phyloP scores from a whole-genome alignment of 2,888 invertebrate genomes.

The Drosophila fulvimacula region DNA sequence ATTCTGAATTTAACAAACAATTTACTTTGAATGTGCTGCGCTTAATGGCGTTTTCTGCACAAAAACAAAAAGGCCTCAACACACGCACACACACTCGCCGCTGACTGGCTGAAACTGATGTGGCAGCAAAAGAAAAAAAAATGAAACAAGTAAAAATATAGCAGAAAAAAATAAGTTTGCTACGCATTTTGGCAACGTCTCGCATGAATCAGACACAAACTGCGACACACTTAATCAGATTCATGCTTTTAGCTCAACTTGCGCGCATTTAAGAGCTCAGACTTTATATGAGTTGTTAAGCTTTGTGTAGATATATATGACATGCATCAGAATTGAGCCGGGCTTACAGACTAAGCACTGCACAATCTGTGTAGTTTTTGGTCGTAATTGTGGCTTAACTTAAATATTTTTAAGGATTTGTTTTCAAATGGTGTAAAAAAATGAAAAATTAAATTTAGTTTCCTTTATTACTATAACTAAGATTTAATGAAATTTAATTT shows the following conservation, averaged over 20 bases:
- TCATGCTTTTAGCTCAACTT: slow-evolving; percentile 36
- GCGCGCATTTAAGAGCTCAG: slow-evolving; percentile 27
- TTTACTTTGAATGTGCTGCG: slow-evolving; percentile 75
- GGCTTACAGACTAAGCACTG: not conserved
- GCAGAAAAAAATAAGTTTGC: slow-evolving; percentile 14
- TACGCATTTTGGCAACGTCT: slow-evolving; percentile 48
- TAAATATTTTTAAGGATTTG: not conserved
- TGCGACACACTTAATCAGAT: slow-evolving; percentile 57
- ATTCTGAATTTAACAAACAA: slow-evolving; percentile 80
- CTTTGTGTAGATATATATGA: not conserved
- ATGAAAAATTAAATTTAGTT: not conserved
- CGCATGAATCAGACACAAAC: slow-evolving; percentile 25
- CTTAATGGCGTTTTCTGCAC: slow-evolving; percentile 69
- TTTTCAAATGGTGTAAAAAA: not conserved
- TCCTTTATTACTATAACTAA: too few species aligned
- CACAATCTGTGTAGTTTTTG: not conserved
- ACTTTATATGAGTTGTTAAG: slow-evolving; percentile 14
- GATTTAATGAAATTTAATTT: too few species aligned
- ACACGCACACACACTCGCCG: slow-evolving; percentile 9
- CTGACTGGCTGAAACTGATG: slow-evolving; percentile 41
- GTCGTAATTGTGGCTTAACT: slow-evolving; percentile 1
- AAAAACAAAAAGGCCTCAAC: slow-evolving; percentile 57
- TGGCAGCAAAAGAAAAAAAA: slow-evolving; percentile 32
- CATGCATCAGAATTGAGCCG: not conserved
- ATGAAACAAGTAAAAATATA: not conserved